Evolutionary conservation across 2,888 invertebrate species (phyloP).

Genomic region (Horisme vitalbata): DNA sequence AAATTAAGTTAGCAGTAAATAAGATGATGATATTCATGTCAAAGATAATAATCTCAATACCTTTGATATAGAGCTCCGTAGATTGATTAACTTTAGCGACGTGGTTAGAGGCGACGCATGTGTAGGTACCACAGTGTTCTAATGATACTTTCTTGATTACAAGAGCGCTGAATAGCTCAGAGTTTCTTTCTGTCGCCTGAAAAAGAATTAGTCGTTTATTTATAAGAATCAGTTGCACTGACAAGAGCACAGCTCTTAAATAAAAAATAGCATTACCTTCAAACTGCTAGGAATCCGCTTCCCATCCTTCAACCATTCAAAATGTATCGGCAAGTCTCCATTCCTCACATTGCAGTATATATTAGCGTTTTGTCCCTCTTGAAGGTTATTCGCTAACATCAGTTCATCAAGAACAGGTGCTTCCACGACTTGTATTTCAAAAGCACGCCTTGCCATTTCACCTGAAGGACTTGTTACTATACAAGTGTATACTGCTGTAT

Average conservation of each 20-base stretch:
- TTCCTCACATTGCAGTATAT: conserved; percentile 90
- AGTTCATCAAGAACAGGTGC: conserved; percentile 93
- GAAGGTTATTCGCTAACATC: conserved; percentile 89
- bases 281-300: conserved; percentile 84
- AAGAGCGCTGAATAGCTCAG: conserved; percentile 86
- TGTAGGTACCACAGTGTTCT: conserved; percentile 87
- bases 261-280: conserved; percentile 67
- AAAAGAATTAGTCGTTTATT: conserved; percentile 25
- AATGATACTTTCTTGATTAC: conserved; percentile 88
- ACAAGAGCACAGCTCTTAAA: too few species aligned
- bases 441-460: conserved; percentile 75
- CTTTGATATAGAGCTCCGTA: conserved; percentile 88
- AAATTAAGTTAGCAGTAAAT: too few species aligned
- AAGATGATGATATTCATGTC: background rate
- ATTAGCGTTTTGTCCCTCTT: conserved; percentile 92
- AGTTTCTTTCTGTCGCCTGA: conserved; percentile 85
- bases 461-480: conserved; percentile 89
- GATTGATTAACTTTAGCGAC: conserved; percentile 88
- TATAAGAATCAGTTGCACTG: too few species aligned
- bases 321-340: conserved; percentile 87
- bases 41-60: conserved; percentile 34
- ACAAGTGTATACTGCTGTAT: conserved; percentile 90
- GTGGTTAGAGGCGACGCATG: conserved; percentile 88
- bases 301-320: conserved; percentile 87
- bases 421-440: conserved; percentile 87